These are phyloP conservation scores for Micoletzkya japonica DNA, from an alignment of 2,888 invertebrate genomes.

Conservation along the genomic window DNA sequence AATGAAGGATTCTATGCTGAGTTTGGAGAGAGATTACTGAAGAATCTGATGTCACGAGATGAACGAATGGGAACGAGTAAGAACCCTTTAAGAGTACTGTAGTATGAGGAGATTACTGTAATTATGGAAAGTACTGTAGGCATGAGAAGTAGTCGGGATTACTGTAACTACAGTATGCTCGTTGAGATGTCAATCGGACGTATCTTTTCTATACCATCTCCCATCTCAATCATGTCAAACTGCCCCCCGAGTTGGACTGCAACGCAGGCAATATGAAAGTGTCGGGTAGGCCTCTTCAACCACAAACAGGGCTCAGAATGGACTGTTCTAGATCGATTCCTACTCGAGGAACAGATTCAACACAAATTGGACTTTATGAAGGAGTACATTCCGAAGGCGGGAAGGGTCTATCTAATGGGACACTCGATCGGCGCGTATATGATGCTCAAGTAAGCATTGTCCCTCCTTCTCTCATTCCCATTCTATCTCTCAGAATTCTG, in stretches of 20 bases:
- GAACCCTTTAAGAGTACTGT: constrained; percentile 14
- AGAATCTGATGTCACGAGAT: constrained; percentile 32
- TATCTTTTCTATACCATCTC: constrained; percentile 49
- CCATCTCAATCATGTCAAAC: constrained; percentile 55
- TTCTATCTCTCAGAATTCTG: constrained; percentile 37
- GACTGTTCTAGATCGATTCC: constrained; percentile 45
- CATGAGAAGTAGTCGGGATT: not conserved
- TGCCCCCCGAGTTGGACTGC: constrained; percentile 43
- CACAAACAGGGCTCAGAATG: not conserved
- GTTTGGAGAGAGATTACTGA: constrained; percentile 46
- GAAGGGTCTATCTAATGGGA: constrained; percentile 46
- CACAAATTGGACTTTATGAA: constrained; percentile 52
- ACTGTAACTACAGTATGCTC: not conserved
- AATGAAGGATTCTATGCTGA: constrained; percentile 57
- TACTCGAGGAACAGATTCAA: constrained; percentile 49
- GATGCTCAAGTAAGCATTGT: constrained; percentile 39
- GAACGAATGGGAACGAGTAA: constrained; percentile 26
- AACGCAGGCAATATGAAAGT: not conserved
- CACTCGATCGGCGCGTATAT: constrained; percentile 58
- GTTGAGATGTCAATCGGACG: constrained; percentile 6
- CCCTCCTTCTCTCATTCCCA: too few species aligned
- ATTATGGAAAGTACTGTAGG: not conserved
- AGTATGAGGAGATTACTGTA: not conserved
- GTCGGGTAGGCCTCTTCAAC: constrained; percentile 4
- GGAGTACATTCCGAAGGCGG: constrained; percentile 45